A percentile compares a stretch with the other conserved stretches of the same genome.
Evolutionary conservation across 2,888 invertebrate genomes (phyloP).

Genomic region (Campoplex nolae): DNA sequence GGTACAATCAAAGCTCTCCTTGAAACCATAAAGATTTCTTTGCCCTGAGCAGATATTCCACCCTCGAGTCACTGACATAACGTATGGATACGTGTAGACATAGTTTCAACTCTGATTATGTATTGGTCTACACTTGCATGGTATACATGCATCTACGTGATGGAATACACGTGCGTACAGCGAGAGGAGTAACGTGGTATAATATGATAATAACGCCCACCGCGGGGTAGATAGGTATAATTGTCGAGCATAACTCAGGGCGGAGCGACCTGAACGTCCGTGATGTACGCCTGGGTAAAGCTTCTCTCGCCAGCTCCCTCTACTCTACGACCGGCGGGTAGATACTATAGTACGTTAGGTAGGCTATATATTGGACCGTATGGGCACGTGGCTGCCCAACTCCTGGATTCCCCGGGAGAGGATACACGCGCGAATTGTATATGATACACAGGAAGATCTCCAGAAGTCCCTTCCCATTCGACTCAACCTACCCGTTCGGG

Average conservation of each 20-base stretch:
- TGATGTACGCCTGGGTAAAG: slow-evolving; percentile 82
- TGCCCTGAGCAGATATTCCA: not conserved
- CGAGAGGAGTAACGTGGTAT: slow-evolving; percentile 71
- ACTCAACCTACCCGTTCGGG: slow-evolving; percentile 37
- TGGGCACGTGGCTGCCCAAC: slow-evolving; percentile 57
- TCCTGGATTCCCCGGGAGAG: slow-evolving; percentile 59
- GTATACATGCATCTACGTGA: slow-evolving; percentile 38
- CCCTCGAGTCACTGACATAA: not conserved
- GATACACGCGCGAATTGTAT: slow-evolving; percentile 58
- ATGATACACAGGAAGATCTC: slow-evolving; percentile 58
- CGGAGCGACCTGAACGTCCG: slow-evolving; percentile 79
- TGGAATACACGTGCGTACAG: slow-evolving; percentile 55
- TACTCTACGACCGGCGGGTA: slow-evolving; percentile 56
- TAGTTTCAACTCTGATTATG: slow-evolving; percentile 14
- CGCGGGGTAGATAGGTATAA: slow-evolving; percentile 81
- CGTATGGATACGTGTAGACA: not conserved
- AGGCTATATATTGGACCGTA: slow-evolving; percentile 69
- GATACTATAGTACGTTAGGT: slow-evolving; percentile 50
- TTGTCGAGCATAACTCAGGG: slow-evolving; percentile 83
- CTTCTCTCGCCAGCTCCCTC: slow-evolving; percentile 73
- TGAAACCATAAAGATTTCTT: not conserved
- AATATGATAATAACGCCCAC: slow-evolving; percentile 83
- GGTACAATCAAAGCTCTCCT: not conserved
- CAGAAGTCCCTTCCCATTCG: slow-evolving; percentile 49
- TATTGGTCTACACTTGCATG: slow-evolving; percentile 25